These are phyloP conservation scores for Champsocephalus esox DNA, from an alignment of 2,797 vertebrate genomes.

Conservation along the genomic window DNA sequence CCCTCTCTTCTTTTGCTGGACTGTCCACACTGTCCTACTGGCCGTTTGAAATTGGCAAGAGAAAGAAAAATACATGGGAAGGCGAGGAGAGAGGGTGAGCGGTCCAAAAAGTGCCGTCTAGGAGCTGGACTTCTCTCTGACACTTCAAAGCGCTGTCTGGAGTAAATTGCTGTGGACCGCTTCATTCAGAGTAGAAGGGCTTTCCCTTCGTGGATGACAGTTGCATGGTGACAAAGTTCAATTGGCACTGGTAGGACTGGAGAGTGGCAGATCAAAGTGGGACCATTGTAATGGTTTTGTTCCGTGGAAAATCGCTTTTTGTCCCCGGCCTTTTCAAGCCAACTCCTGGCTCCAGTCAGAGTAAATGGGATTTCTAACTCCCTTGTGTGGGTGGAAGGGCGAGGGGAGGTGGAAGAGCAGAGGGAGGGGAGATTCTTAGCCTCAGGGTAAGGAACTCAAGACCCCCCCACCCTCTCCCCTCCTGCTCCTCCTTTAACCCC, in stretches of 20 bases:
- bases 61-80: conserved; percentile 54
- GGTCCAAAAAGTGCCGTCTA: conserved; percentile 74
- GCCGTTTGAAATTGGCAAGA: conserved; percentile 67
- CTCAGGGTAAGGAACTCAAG: conserved; percentile 78
- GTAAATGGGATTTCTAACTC: conserved; percentile 86
- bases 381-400: conserved; percentile 82
- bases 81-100: conserved; percentile 47
- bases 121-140: conserved; percentile 90
- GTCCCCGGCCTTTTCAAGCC: conserved; percentile 91
- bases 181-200: conserved; percentile 92
- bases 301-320: conserved; percentile 98
- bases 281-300: conserved; percentile 96
- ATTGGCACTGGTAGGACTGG: conserved; percentile 93
- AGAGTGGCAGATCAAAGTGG: conserved; percentile 92
- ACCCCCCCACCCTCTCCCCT: conserved; percentile 24
- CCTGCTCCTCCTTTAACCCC: conserved; percentile 31
- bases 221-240: conserved; percentile 96
- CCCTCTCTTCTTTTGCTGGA: conserved; percentile 55
- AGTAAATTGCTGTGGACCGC: conserved; percentile 95
- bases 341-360: conserved; percentile 89
- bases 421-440: conserved; percentile 79
- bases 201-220: conserved; percentile 93
- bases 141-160: conserved; percentile 94
- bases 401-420: conserved; percentile 59
- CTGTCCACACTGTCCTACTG: conserved; percentile 63